Evolutionary conservation across 1,140 invertebrate genomes (phyloP).

Genomic region (Gonatopus flavifemur): DNA sequence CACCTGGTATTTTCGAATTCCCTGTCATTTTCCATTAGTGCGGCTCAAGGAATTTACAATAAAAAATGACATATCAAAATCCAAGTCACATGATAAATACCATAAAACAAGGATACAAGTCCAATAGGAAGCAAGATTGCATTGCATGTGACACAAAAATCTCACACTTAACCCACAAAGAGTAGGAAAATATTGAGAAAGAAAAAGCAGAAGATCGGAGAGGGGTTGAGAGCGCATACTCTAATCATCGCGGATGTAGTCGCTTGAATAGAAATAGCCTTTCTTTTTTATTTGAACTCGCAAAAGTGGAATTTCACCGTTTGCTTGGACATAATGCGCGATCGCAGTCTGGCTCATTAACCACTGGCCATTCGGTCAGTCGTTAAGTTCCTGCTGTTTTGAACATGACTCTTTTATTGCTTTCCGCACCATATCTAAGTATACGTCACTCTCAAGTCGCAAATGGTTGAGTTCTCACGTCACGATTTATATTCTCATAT

Average conservation of each 20-base stretch:
- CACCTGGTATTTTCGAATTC: too few relatives aligned
- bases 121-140: too few relatives aligned
- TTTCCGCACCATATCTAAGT: constrained; percentile 16
- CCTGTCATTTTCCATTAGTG: too few relatives aligned
- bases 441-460: background rate
- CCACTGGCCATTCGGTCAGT: constrained; percentile 34
- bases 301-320: constrained; percentile 27
- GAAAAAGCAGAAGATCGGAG: constrained; percentile 1
- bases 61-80: too few relatives aligned
- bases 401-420: constrained; percentile 11
- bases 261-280: constrained; percentile 22
- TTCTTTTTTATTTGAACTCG: constrained; percentile 21
- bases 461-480: constrained; percentile 27
- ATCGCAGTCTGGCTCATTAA: constrained; percentile 19
- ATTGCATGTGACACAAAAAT: too few relatives aligned
- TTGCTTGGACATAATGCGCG: constrained; percentile 14
- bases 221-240: background rate
- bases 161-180: too few relatives aligned
- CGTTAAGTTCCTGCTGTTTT: constrained; percentile 19
- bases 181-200: constrained; percentile 2
- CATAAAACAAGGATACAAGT: too few relatives aligned
- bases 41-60: too few relatives aligned
- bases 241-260: constrained; percentile 11
- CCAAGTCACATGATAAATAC: too few relatives aligned
- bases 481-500: constrained; percentile 17